A percentile compares a stretch with the other conserved stretches of the same genome.
phyloP scores from a whole-genome alignment of 2,888 invertebrate genomes.

The Apodemia hepburni region DNA sequence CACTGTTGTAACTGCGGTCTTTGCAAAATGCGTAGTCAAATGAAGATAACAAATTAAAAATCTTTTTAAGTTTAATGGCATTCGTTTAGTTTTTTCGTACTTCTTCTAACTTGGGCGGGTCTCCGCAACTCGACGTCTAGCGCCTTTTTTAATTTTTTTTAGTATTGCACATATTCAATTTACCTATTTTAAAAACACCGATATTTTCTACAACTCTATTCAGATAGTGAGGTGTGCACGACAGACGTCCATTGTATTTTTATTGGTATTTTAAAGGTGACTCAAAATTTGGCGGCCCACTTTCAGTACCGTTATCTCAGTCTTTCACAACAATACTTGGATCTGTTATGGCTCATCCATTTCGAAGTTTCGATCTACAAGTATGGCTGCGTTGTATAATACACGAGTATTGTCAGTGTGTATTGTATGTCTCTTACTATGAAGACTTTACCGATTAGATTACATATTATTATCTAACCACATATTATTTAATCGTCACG shows the following conservation, averaged over 20 bases:
- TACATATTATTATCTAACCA: no score
- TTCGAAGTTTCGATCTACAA: neutral
- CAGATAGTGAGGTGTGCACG: constrained; percentile 20
- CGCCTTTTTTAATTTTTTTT: no score
- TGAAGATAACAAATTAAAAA: no score
- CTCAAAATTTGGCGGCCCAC: constrained; percentile 18
- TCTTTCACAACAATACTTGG: constrained; percentile 13
- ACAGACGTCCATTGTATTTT: constrained; percentile 21
- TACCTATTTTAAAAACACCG: neutral
- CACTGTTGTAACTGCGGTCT: no score
- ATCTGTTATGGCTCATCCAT: neutral
- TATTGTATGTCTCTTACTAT: neutral
- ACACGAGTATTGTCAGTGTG: neutral
- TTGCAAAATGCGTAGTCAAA: no score
- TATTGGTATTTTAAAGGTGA: constrained; percentile 17
- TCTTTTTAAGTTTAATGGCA: no score
- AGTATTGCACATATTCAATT: no score
- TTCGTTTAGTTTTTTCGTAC: no score
- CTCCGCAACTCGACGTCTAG: no score
- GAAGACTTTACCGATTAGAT: no score
- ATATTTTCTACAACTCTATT: neutral
- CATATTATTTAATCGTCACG: no score
- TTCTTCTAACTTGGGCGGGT: no score
- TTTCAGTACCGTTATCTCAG: constrained; percentile 7
- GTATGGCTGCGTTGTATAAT: neutral